These are phyloP conservation scores for Xiphias gladius DNA, from an alignment of 2,113 vertebrate species.

Conservation along the genomic window DNA sequence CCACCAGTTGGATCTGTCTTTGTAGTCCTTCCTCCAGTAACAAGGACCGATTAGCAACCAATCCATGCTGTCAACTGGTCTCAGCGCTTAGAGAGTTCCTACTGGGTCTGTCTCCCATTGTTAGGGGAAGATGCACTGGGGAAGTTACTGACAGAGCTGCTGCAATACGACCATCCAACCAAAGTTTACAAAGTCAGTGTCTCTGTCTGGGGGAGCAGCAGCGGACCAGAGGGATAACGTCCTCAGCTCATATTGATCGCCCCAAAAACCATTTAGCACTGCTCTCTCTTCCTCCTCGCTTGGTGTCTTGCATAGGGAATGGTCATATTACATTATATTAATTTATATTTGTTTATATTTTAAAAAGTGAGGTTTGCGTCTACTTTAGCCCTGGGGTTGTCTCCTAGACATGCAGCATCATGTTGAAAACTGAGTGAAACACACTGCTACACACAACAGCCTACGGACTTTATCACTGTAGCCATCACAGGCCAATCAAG, in stretches of 20 bases:
- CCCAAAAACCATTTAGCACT: slow-evolving; percentile 53
- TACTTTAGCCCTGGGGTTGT: neutral
- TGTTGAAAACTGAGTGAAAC: slow-evolving; percentile 18
- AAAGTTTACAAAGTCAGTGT: slow-evolving; percentile 41
- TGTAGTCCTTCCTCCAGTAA: slow-evolving; percentile 13
- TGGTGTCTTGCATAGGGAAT: neutral
- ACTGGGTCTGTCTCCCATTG: neutral
- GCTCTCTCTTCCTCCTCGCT: slow-evolving; percentile 73
- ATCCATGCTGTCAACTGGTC: slow-evolving; percentile 5
- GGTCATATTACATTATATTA: neutral
- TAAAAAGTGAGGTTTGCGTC: neutral
- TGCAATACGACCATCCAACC: slow-evolving; percentile 25
- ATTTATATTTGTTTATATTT: no score
- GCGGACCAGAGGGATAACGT: slow-evolving; percentile 9
- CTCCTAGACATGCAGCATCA: slow-evolving; percentile 15
- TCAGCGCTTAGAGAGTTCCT: neutral
- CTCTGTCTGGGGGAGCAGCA: slow-evolving; percentile 38
- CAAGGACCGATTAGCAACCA: neutral
- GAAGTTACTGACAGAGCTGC: slow-evolving; percentile 15
- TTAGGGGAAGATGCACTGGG: slow-evolving; percentile 26
- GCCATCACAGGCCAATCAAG: slow-evolving; percentile 47
- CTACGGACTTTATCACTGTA: slow-evolving; percentile 14
- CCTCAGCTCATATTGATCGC: slow-evolving; percentile 54
- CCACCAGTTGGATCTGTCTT: slow-evolving; percentile 19
- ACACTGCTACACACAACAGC: slow-evolving; percentile 6